Percentiles rank a stretch among this genome's conserved stretches.
Conservation (phyloP, 2,888 invertebrate genomes). For the Macrophya annulata region DNA sequence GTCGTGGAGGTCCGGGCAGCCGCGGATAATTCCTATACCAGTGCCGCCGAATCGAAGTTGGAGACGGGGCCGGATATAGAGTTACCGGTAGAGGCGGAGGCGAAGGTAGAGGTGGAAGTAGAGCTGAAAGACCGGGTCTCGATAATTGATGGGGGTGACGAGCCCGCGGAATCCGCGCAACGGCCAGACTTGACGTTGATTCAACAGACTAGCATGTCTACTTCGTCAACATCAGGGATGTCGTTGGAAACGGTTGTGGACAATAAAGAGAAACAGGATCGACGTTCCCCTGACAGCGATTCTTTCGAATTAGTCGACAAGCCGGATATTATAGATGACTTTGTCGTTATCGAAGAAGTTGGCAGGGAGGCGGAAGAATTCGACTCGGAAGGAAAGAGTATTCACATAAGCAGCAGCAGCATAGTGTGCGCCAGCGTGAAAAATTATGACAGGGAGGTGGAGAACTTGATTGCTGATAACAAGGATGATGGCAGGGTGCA, state of each 20-base stretch:
- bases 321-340: slow-evolving; percentile 93
- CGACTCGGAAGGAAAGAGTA: slow-evolving; percentile 91
- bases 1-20: slow-evolving; percentile 81
- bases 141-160: slow-evolving; percentile 55
- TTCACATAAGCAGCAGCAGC: slow-evolving; percentile 83
- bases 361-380: slow-evolving; percentile 92
- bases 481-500: slow-evolving; percentile 63
- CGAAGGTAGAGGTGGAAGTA: slow-evolving; percentile 59
- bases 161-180: slow-evolving; percentile 51
- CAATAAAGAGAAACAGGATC: slow-evolving; percentile 71
- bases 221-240: slow-evolving; percentile 75
- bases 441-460: slow-evolving; percentile 83
- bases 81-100: slow-evolving; percentile 68
- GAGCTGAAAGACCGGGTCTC: slow-evolving; percentile 56
- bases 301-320: slow-evolving; percentile 94
- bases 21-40: slow-evolving; percentile 58
- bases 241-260: slow-evolving; percentile 76
- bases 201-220: slow-evolving; percentile 76
- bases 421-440: slow-evolving; percentile 80
- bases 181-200: slow-evolving; percentile 66
- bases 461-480: slow-evolving; percentile 72
- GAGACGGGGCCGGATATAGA: slow-evolving; percentile 56
- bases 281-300: slow-evolving; percentile 89
- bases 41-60: slow-evolving; percentile 73
- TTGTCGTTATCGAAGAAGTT: slow-evolving; percentile 93